These are phyloP conservation scores for Tupiocoris notatus DNA, from an alignment of 2,888 invertebrate species.

Conservation along the genomic window DNA sequence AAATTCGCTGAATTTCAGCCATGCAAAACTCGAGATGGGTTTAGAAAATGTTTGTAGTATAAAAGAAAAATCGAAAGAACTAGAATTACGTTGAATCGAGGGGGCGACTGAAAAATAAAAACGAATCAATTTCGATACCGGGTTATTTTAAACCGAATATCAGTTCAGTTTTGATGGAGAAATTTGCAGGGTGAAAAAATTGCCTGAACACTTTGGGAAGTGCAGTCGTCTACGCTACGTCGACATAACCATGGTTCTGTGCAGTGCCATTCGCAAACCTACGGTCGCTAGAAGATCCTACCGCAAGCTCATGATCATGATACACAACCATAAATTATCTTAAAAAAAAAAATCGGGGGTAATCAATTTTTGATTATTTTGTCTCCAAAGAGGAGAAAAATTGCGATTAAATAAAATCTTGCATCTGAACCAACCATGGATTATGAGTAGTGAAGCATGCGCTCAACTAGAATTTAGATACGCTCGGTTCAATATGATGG, in stretches of 20 bases:
- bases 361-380: too few species aligned
- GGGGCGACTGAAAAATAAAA: too few species aligned
- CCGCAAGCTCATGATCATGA: neutral
- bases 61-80: too few species aligned
- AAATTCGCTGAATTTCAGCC: too few species aligned
- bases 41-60: too few species aligned
- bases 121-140: neutral
- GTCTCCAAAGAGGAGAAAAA: too few species aligned
- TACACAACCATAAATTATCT: constrained; percentile 14
- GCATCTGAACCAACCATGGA: constrained; percentile 18
- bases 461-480: neutral
- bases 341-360: too few species aligned
- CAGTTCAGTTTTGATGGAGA: neutral
- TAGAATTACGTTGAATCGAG: too few species aligned
- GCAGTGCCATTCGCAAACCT: neutral
- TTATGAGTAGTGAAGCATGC: constrained; percentile 28
- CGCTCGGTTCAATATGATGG: too few species aligned
- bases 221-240: constrained; percentile 1
- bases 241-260: constrained; percentile 31
- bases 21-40: too few species aligned
- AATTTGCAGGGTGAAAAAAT: too few species aligned
- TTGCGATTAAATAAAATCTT: neutral
- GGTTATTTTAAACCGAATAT: neutral
- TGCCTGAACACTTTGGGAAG: constrained; percentile 34
- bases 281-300: neutral